phyloP scores from a whole-genome alignment of 2,888 invertebrate genomes.

The Brachylomia viminalis region DNA sequence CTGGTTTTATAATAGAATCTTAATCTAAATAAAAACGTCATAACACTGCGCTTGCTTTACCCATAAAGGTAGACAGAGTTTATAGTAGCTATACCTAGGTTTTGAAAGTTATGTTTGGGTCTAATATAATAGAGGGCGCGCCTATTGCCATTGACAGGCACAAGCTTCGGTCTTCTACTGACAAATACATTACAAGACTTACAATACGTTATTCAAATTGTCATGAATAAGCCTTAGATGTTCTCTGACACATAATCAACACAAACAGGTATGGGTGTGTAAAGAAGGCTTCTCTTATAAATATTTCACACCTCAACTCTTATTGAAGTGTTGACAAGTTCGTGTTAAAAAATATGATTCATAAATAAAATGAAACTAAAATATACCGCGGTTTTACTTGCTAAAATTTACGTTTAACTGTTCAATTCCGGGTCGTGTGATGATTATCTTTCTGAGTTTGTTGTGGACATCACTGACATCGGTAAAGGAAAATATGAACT shows the following conservation, averaged over 20 bases:
- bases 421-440: too few species aligned
- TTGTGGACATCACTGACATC: too few species aligned
- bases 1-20: too few species aligned
- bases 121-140: too few species aligned
- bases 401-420: not conserved
- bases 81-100: too few species aligned
- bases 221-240: not conserved
- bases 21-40: too few species aligned
- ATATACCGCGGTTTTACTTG: not conserved
- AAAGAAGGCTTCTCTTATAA: not conserved
- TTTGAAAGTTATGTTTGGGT: too few species aligned
- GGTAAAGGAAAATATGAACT: too few species aligned
- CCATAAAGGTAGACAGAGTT: too few species aligned
- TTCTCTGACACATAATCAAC: not conserved
- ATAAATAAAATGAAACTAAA: not conserved
- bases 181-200: not conserved
- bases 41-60: too few species aligned
- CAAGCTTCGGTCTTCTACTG: too few species aligned
- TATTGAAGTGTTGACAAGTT: constrained; percentile 42
- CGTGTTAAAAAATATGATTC: constrained; percentile 52
- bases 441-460: too few species aligned
- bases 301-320: constrained; percentile 20
- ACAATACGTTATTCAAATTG: constrained; percentile 13
- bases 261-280: not conserved
- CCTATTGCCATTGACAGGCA: not conserved